Base-by-base conservation (phyloP, 2,797 vertebrate genomes). In the Myotis vivesi region DNA sequence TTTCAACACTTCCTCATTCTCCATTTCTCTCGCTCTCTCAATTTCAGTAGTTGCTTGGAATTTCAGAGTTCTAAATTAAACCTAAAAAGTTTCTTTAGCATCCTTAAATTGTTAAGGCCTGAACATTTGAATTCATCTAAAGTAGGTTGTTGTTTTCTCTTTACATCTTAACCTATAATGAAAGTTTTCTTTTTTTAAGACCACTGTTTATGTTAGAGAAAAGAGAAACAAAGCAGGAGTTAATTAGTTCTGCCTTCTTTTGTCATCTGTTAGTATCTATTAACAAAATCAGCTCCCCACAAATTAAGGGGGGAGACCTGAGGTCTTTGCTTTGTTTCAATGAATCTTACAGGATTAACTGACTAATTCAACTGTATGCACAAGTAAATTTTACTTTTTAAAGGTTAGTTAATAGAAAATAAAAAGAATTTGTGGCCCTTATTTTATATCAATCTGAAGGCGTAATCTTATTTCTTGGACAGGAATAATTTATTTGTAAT, bases 31-130 rank as follows among this genome's bases (percentile, higher is more conserved):
- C 13, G 55, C 44, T 85, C 46, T 53, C 59, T 38, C 55, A 59
- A 89, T 95, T 89, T 84, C 7, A 77, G 36, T 19, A 77, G 73
- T 82, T 87, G 23, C 69, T 89, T 79, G 3, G 87, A 87, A 77
- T 92, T 81, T 89, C 83, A 80, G 81, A 77, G 38, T 59, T 82
- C n/a, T 94, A 89, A 96, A 96, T 92, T 64, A 55, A 95, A 87
- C 62, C 28, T 95, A 33, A 62, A 91, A 88, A 22, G 28, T 72
- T 89, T 87, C 41, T 80, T 91, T 68, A 73, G 71, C 46, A 88
- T 87, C 79, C 64, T 82, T 90, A 83, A 87, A 64, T 68, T 66
- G 20, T 75, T 86, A 84, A 91, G 55, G 33, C 12, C 20, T 71
- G 22, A 73, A 87, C 38, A 46, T 64, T 2, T 89, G 73, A 89